A percentile compares a stretch with the other conserved stretches of the same genome.
phyloP scores from a whole-genome alignment of 2,888 invertebrate species.

The Agrochola lota region DNA sequence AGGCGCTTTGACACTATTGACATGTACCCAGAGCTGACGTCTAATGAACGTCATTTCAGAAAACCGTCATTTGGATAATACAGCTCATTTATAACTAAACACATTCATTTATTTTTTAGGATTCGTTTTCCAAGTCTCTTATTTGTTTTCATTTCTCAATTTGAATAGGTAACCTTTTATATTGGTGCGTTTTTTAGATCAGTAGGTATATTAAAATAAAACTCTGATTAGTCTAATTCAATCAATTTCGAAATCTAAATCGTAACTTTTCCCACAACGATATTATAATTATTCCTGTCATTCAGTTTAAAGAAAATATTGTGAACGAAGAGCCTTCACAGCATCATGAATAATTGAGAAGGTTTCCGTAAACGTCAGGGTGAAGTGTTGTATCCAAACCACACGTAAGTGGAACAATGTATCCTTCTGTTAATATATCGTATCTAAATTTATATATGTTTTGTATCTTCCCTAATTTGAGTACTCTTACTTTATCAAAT shows the following conservation, averaged over 20 bases:
- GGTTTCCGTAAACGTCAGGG: background rate
- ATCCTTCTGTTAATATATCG: slow-evolving; percentile 5
- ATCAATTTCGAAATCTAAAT: background rate
- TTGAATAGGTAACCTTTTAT: background rate
- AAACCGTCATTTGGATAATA: background rate
- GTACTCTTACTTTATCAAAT: background rate
- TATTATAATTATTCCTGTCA: background rate
- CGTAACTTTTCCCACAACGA: background rate
- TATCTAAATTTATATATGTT: too few species aligned
- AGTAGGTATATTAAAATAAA: background rate
- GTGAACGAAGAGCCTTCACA: background rate
- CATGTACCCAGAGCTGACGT: too few species aligned
- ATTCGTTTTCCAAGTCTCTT: background rate
- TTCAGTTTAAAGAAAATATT: background rate
- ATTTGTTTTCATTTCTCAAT: background rate
- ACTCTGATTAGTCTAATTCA: background rate
- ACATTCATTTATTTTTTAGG: background rate
- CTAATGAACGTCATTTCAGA: too few species aligned
- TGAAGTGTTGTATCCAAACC: slow-evolving; percentile 10
- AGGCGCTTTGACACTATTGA: too few species aligned
- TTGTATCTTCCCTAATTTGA: background rate
- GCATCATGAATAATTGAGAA: slow-evolving; percentile 20
- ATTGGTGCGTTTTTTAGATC: too few species aligned
- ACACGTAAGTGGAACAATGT: slow-evolving; percentile 1
- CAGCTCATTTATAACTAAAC: background rate